These are phyloP conservation scores for Habroteleia sp. DNA, from an alignment of 2,888 invertebrate species.

Conservation along the genomic window DNA sequence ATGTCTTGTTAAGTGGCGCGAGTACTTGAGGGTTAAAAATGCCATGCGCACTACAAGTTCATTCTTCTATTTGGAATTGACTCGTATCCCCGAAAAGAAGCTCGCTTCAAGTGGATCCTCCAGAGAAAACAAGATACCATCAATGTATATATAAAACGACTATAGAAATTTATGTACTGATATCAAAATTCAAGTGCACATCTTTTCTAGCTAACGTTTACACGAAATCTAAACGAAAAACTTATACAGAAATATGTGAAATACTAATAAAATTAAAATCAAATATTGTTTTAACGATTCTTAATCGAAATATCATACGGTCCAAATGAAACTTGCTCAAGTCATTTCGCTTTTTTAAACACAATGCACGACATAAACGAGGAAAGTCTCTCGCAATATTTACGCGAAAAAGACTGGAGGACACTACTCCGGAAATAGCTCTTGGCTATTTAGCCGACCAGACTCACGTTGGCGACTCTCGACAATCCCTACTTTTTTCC, in stretches of 20 bases:
- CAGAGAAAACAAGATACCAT: slow-evolving; percentile 31
- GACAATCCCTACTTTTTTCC: slow-evolving; percentile 46
- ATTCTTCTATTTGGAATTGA: slow-evolving; percentile 46
- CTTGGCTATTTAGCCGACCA: slow-evolving; percentile 66
- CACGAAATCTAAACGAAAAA: too few relatives aligned
- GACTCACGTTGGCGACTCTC: slow-evolving; percentile 58
- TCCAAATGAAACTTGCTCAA: background rate
- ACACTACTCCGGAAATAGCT: slow-evolving; percentile 64
- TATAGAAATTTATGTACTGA: background rate
- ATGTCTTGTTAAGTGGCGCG: slow-evolving; percentile 39
- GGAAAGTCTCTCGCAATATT: slow-evolving; percentile 62
- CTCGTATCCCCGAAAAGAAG: slow-evolving; percentile 21
- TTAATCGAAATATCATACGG: slow-evolving; percentile 18
- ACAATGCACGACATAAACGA: slow-evolving; percentile 57
- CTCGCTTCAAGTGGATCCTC: slow-evolving; percentile 15
- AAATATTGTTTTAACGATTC: background rate
- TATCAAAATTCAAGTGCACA: background rate
- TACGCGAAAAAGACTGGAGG: slow-evolving; percentile 59
- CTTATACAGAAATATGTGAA: too few relatives aligned
- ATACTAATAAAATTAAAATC: too few relatives aligned
- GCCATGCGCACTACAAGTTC: slow-evolving; percentile 39
- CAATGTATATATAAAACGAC: slow-evolving; percentile 20
- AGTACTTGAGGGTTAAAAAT: slow-evolving; percentile 45
- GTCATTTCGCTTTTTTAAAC: slow-evolving; percentile 23
- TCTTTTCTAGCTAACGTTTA: background rate